Base-by-base conservation (phyloP, 2,888 invertebrate species). In the Sinotaia quadrata region DNA sequence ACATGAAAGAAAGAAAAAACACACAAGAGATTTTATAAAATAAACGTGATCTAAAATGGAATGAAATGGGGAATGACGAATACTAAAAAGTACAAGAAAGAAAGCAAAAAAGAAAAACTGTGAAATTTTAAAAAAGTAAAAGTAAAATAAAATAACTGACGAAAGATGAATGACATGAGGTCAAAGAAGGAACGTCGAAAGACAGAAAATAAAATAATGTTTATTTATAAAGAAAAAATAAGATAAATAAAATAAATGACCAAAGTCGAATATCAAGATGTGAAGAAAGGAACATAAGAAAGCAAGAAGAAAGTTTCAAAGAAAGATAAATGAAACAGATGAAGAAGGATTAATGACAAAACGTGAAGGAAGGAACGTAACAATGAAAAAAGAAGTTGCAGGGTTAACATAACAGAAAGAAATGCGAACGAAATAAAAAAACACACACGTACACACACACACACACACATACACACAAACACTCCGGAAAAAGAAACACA, bases 381-480 rank as follows among this genome's bases (percentile, higher is more conserved):
- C 12, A 8, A 51, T 8, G 8, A 51, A 10, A 51, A 15, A 51
- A 8, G 10, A 51, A 18, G 10, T 15, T 51, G 21, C 52, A 10
- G 15, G 31, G 3, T 33, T 7, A 57, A n/a, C 31, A 5, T 21
- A 10, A 57, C 21, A 57, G 21, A 51, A 4, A 51, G 4, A 49
- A 24, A 49, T 7, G 18, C 49, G 24, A 24, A 18, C 5, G 24
- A 24, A 18, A 24, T 10, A 24, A 5, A 49, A 24, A 18, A n/a
- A 49, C 8, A 49, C 8, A 49, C 49, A 49, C 8, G 24, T 5
- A 49, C 8, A 49, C 49, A 49, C 8, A 49, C 8, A 49, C 49
- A 49, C 49, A 49, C 8, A 49, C 49, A 49, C 49, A 21, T 29
- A 51, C 51, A 51, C 51, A 21, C 51, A 51, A 24, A 51, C 10